A percentile compares a stretch with the other conserved stretches of the same genome.
phyloP scores from a whole-genome alignment of 2,888 invertebrate genomes.

The Tenodera sinensis region DNA sequence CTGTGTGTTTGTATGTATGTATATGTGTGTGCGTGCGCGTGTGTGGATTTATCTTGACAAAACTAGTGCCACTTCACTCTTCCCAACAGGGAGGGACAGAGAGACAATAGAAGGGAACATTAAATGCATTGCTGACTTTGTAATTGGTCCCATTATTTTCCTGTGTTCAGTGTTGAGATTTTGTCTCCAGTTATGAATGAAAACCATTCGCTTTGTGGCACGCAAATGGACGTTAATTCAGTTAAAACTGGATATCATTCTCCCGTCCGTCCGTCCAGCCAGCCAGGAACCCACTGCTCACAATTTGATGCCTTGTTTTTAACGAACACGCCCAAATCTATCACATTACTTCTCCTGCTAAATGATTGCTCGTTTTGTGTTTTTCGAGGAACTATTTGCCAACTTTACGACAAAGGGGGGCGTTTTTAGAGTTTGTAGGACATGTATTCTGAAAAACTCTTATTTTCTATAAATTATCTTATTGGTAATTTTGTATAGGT shows the following conservation, averaged over 20 bases:
- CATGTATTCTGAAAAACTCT: too few relatives aligned
- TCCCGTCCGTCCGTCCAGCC: background rate
- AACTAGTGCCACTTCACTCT: too few relatives aligned
- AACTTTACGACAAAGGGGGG: too few relatives aligned
- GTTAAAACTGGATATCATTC: background rate
- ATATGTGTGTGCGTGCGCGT: too few relatives aligned
- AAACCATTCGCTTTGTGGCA: background rate
- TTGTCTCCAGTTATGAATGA: background rate
- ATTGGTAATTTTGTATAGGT: too few relatives aligned
- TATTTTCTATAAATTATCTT: too few relatives aligned
- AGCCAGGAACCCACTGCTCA: background rate
- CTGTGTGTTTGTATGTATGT: too few relatives aligned
- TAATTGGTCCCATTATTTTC: background rate
- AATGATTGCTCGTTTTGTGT: background rate
- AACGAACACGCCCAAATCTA: background rate
- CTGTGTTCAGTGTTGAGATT: background rate
- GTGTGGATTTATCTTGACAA: too few relatives aligned
- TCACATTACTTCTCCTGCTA: background rate
- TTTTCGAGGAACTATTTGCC: too few relatives aligned
- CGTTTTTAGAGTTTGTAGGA: too few relatives aligned
- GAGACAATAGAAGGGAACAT: too few relatives aligned
- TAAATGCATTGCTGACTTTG: background rate
- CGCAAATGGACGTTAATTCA: background rate
- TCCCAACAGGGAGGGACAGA: too few relatives aligned
- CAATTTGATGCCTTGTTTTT: background rate